These are phyloP conservation scores for Pocillopora verrucosa DNA, from an alignment of 64 coral and sea anemone genomes.

Conservation along the genomic window DNA sequence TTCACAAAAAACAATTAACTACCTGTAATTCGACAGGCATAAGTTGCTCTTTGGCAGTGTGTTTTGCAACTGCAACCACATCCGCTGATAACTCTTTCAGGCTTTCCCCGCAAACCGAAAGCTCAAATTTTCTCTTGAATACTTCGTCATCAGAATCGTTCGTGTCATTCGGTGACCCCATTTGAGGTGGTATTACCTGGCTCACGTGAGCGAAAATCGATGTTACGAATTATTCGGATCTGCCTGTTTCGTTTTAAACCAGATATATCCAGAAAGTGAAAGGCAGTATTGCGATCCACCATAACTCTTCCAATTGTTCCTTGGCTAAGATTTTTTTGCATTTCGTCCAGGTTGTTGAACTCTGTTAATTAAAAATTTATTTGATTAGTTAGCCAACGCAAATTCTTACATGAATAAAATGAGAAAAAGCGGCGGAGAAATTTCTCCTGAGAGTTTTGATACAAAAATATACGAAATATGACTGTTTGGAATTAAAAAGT, in stretches of 20 bases:
- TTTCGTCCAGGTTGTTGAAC: slow-evolving; percentile 12
- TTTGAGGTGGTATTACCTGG: not conserved
- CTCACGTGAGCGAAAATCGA: not conserved
- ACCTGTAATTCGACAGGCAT: slow-evolving; percentile 17
- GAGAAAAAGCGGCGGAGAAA: too few relatives aligned
- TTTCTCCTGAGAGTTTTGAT: too few relatives aligned
- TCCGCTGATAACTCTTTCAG: too few relatives aligned
- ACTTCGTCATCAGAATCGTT: not conserved
- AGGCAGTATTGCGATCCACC: slow-evolving; percentile 20
- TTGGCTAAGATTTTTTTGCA: slow-evolving; percentile 2
- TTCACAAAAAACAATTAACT: too few relatives aligned
- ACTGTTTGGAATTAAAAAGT: too few relatives aligned
- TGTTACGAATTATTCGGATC: slow-evolving; percentile 17
- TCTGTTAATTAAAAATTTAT: not conserved
- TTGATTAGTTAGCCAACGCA: not conserved
- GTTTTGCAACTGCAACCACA: too few relatives aligned
- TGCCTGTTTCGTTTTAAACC: slow-evolving; percentile 16
- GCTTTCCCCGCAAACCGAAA: too few relatives aligned
- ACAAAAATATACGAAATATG: too few relatives aligned
- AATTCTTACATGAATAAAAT: too few relatives aligned
- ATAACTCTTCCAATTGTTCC: slow-evolving; percentile 23
- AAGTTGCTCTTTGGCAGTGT: not conserved
- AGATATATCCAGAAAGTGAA: slow-evolving; percentile 23
- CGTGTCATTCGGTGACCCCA: not conserved
- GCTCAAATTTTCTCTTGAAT: too few relatives aligned